phyloP scores from a whole-genome alignment of 2,113 vertebrate species.

The Galemys pyrenaicus region DNA sequence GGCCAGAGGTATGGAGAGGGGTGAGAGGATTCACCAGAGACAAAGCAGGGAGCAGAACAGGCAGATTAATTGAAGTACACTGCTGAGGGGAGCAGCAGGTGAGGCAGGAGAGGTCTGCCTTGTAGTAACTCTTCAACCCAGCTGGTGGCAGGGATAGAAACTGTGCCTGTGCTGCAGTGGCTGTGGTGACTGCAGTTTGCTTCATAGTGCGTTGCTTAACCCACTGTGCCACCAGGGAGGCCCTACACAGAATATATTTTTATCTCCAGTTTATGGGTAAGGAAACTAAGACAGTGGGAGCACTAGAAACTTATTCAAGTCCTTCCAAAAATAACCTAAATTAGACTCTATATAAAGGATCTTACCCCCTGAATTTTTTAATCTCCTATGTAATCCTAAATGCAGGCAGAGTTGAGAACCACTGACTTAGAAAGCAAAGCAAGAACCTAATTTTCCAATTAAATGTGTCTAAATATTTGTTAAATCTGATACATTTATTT shows the following conservation, averaged over 20 bases:
- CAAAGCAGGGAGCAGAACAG: no score
- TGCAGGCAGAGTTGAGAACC: not conserved
- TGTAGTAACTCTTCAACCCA: no score
- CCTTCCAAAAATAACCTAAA: not conserved
- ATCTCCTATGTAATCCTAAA: not conserved
- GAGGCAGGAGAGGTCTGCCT: no score
- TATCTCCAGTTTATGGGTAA: not conserved
- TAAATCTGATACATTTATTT: not conserved
- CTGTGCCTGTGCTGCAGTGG: no score
- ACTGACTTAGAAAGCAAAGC: constrained; percentile 25
- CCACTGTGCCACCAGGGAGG: no score
- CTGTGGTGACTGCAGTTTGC: no score
- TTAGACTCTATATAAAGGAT: not conserved
- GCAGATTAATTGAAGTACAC: no score
- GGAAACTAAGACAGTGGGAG: not conserved
- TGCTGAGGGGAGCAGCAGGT: no score
- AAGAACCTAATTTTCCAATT: not conserved
- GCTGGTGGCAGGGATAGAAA: no score
- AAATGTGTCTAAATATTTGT: not conserved
- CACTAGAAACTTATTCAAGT: not conserved
- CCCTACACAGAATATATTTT: not conserved
- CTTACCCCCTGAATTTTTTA: not conserved
- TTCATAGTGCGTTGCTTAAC: no score
- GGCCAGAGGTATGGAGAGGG: no score
- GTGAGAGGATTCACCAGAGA: no score